phyloP scores from a whole-genome alignment of 2,113 vertebrate genomes.

The Zapornia atra region DNA sequence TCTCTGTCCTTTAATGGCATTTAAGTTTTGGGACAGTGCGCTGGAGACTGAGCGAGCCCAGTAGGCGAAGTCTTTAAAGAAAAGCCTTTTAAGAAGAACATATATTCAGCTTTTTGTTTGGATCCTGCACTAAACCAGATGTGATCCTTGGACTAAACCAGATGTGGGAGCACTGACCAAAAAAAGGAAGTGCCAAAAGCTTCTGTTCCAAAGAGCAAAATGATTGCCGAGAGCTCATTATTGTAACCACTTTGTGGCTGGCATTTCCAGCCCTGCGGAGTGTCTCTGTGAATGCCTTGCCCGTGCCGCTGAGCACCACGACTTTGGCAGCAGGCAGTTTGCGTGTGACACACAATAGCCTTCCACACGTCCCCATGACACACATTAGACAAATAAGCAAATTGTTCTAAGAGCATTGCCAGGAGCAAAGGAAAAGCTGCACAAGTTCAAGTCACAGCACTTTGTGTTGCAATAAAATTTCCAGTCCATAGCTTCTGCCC shows the following conservation, averaged over 20 bases:
- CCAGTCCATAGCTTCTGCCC: neutral
- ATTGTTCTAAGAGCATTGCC: neutral
- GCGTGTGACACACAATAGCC: accelerated
- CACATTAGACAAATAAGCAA: neutral
- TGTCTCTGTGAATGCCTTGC: neutral
- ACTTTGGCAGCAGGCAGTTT: neutral
- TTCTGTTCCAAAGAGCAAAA: neutral
- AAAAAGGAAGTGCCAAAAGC: neutral
- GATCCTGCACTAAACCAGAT: neutral
- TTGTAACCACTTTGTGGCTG: neutral
- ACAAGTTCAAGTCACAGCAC: neutral
- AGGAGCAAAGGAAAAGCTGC: neutral
- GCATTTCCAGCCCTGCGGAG: neutral
- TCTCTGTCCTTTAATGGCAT: neutral
- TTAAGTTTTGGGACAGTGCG: neutral
- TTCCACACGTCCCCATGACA: neutral
- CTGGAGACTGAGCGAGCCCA: neutral
- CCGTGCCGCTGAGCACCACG: accelerated
- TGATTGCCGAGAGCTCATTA: neutral
- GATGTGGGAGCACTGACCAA: neutral
- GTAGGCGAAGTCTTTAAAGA: neutral
- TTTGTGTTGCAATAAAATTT: neutral
- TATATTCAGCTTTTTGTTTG: neutral
- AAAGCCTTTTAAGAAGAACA: neutral
- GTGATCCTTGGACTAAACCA: neutral